Conservation (phyloP, 2,797 vertebrate species). For the Mormyrops boulengeri region DNA sequence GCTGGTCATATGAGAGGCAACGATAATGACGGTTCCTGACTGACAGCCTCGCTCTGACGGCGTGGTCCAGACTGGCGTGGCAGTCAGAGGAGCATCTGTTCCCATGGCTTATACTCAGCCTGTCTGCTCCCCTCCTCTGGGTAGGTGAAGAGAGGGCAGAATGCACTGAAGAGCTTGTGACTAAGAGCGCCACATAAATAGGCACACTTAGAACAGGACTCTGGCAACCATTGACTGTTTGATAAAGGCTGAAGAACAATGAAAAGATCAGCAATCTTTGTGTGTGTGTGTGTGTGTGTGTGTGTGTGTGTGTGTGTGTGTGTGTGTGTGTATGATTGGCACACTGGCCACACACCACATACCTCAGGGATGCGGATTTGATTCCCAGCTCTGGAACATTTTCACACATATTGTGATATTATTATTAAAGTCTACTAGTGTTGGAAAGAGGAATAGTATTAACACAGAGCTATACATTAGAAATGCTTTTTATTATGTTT, state of each 20-base stretch:
- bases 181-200: neutral
- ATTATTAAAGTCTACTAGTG: neutral
- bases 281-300: neutral
- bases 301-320: neutral
- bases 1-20: neutral
- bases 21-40: neutral
- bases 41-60: neutral
- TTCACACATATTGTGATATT: neutral
- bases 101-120: neutral
- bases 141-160: neutral
- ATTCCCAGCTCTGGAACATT: neutral
- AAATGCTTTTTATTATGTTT: neutral
- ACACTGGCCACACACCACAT: neutral
- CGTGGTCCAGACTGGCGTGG: neutral
- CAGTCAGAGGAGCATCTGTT: neutral
- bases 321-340: neutral
- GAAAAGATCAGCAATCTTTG: neutral
- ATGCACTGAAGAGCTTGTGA: neutral
- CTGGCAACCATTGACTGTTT: neutral
- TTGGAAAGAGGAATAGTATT: neutral
- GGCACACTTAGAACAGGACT: neutral
- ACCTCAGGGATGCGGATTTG: neutral
- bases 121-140: neutral
- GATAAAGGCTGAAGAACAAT: neutral
- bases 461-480: neutral